Percentiles rank a stretch among this genome's conserved stretches.
Conservation (phyloP, 2,888 invertebrate genomes). For the Julus scanicus region DNA sequence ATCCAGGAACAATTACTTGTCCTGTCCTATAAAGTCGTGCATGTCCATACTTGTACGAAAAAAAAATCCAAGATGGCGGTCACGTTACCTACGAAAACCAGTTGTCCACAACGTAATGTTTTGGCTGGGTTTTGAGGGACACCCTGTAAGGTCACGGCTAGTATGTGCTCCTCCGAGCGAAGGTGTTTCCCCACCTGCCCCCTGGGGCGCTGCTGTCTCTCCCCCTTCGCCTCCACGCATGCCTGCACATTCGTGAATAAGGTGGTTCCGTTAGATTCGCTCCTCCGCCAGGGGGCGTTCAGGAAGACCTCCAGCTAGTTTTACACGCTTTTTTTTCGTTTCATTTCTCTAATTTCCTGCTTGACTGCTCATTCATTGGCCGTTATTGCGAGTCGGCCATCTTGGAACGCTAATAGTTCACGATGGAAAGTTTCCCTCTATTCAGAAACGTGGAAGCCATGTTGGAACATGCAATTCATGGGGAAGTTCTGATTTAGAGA, state of each 20-base stretch:
- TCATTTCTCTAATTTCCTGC: slow-evolving; percentile 2
- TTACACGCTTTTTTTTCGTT: background rate
- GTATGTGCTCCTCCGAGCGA: background rate
- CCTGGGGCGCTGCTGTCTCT: slow-evolving; percentile 33
- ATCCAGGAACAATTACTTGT: no score
- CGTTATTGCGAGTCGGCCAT: background rate
- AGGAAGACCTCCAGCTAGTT: slow-evolving; percentile 18
- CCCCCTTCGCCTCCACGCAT: background rate
- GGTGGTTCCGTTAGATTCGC: background rate
- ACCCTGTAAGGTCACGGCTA: slow-evolving; percentile 4
- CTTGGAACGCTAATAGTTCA: background rate
- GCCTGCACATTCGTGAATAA: slow-evolving; percentile 6
- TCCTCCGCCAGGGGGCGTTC: slow-evolving; percentile 28
- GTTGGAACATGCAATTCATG: no score
- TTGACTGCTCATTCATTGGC: slow-evolving; percentile 19
- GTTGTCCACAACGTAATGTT: background rate
- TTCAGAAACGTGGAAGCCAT: no score
- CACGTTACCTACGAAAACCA: background rate
- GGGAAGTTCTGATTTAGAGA: no score
- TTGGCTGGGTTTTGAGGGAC: background rate
- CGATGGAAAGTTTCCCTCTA: no score
- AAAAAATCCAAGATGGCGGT: background rate
- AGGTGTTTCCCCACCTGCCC: slow-evolving; percentile 22
- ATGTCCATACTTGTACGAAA: no score
- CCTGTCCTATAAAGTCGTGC: no score